Evolutionary conservation across 1,140 invertebrate species (phyloP), one percentile per base, ranked within the genome.

Genomic region (Orius laevigatus): DNA sequence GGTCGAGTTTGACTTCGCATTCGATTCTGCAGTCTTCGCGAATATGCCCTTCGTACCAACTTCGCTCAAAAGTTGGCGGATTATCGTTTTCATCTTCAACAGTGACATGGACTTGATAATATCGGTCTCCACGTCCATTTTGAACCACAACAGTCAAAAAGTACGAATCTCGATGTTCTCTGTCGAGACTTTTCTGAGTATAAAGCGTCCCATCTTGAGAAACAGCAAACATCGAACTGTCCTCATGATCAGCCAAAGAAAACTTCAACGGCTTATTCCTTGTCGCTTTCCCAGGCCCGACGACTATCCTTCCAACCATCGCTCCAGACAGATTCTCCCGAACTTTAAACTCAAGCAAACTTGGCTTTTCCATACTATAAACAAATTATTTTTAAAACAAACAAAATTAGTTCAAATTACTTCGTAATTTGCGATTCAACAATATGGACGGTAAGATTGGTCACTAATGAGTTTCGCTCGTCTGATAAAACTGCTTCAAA

Each of bases 41-140:
- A 5, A 95, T 78, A 39, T 72, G 70, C 2, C 87, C 84, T 60
- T 84, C 77, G 61, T 90, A 93, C 4, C 63, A 60, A 1, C 66
- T 56, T 10, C 70, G 66, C 39, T 80, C 74, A 63, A 94, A 92
- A 46, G 76, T 64, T 9, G 90, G 90, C 3, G 86, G 74, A 61
- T 93, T 89, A 60, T 93, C 89, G 60, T 94, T 94, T 46, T 88
- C 84, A 61, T 93, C 89, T 44, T 85, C 76, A 0, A 94, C 82
- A 20, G 76, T 65, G 10, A 94, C 70, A 6, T 71, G 76, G 1
- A 90, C 66, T 70, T 84, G 80, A 58, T 81, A 83, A 40, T 84
- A 75, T 2, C 76, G 79, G 19, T 79, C 74, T 3, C 76, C 78
- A 60, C 75, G 73, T 32, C 64, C 70, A 55, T 76, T 79, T 61